Percentiles rank a stretch among this genome's conserved stretches.
phyloP scores from a whole-genome alignment of 2,113 vertebrate genomes.

The Notothenia rossii region DNA sequence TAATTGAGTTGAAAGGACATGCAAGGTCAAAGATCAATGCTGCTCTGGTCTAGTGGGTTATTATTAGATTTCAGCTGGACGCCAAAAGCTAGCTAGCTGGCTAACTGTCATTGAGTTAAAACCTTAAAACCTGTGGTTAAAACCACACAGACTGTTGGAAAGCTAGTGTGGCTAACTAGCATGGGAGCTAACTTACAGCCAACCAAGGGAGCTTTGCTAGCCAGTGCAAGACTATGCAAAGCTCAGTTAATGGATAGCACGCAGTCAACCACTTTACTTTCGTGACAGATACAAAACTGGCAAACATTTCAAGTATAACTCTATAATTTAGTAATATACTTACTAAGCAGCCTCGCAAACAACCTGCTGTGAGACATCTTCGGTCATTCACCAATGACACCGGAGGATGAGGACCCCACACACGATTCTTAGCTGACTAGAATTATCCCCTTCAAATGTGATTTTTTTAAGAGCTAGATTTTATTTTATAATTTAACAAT shows the following conservation, averaged over 20 bases:
- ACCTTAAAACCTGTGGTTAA: not conserved
- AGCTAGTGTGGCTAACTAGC: conserved; percentile 52
- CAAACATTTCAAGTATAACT: not conserved
- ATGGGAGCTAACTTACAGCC: conserved; percentile 40
- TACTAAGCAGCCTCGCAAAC: conserved; percentile 84
- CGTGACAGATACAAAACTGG: not conserved
- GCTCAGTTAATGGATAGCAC: not conserved
- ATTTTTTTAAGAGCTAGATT: not conserved
- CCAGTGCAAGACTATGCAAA: not conserved
- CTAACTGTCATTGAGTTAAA: conserved; percentile 28
- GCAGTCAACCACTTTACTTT: accelerated
- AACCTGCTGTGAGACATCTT: conserved; percentile 86
- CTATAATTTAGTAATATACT: conserved; percentile 66
- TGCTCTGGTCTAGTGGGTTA: conserved; percentile 9
- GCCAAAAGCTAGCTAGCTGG: conserved; percentile 1
- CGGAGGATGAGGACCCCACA: conserved; percentile 65
- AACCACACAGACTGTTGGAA: not conserved
- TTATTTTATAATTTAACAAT: accelerated
- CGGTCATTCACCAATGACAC: conserved; percentile 89
- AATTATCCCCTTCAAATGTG: conserved; percentile 28
- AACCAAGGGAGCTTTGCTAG: conserved; percentile 18
- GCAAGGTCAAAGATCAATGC: conserved; percentile 53
- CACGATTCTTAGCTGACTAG: conserved; percentile 37
- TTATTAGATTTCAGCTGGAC: not conserved
- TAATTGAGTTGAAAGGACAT: not conserved